Conservation (phyloP, 2,113 vertebrate species). For the Erythrolamprus reginae region DNA sequence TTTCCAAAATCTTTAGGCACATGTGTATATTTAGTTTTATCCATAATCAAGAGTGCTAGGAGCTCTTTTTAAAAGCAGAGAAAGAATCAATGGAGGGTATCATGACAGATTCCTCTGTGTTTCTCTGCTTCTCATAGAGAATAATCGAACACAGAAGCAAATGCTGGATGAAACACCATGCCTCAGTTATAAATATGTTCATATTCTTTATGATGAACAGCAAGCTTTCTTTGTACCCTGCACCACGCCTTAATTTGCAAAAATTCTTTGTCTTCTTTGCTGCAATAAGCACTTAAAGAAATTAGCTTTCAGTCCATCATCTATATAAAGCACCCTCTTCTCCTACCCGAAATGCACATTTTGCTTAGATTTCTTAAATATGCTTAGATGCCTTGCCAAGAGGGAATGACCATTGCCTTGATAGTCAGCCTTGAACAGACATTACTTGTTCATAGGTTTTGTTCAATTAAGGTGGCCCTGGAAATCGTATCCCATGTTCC, state of each 20-base stretch:
- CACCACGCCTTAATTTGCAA: neutral
- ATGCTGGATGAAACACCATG: neutral
- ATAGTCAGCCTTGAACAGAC: slow-evolving; percentile 11
- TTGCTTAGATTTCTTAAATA: slow-evolving; percentile 12
- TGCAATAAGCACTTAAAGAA: slow-evolving; percentile 2
- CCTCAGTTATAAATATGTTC: neutral
- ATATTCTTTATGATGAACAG: neutral
- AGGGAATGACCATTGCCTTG: slow-evolving; percentile 27
- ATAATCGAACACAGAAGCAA: neutral
- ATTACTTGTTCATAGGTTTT: neutral
- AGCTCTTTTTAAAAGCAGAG: neutral
- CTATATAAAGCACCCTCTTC: neutral
- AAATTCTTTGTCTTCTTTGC: slow-evolving; percentile 21
- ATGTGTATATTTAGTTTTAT: neutral
- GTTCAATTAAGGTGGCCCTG: slow-evolving; percentile 27
- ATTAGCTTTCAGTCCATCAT: slow-evolving; percentile 6
- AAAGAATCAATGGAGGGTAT: too few relatives aligned
- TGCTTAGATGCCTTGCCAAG: slow-evolving; percentile 24
- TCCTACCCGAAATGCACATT: neutral
- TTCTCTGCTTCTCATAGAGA: neutral
- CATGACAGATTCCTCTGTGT: neutral
- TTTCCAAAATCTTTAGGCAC: neutral
- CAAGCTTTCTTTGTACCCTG: neutral
- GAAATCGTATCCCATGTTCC: neutral
- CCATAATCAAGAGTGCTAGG: neutral